phyloP scores from a whole-genome alignment of 64 coral and sea anemone genomes.

The Dendrophyllia cribrosa region DNA sequence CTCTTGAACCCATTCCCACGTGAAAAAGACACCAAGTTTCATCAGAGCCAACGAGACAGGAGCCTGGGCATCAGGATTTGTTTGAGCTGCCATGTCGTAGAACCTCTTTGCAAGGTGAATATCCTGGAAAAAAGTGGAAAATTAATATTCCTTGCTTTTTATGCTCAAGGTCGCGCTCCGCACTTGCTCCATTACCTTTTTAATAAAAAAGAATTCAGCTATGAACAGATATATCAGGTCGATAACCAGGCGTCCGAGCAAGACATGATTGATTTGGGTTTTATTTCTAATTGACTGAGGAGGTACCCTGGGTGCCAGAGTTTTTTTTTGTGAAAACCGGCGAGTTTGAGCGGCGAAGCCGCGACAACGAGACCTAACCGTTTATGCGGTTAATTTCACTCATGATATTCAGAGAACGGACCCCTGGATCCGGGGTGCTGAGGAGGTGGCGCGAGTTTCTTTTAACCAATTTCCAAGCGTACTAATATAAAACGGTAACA shows the following conservation, averaged over 20 bases:
- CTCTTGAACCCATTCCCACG: conserved; percentile 88
- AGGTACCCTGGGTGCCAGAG: too few species aligned
- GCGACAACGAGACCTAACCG: too few species aligned
- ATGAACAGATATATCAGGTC: not conserved
- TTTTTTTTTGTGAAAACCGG: too few species aligned
- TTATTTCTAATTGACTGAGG: not conserved
- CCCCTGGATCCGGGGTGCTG: too few species aligned
- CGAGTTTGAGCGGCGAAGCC: too few species aligned
- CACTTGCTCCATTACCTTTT: not conserved
- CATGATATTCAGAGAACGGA: too few species aligned
- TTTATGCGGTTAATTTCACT: too few species aligned
- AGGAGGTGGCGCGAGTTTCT: too few species aligned
- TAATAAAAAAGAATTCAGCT: too few species aligned
- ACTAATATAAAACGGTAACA: not conserved
- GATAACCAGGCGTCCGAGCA: not conserved
- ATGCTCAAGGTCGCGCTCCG: not conserved
- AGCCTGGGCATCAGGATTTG: conserved; percentile 93
- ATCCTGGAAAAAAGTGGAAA: conserved; percentile 35
- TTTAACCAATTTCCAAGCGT: not conserved
- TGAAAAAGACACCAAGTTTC: conserved; percentile 87
- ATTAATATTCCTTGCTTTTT: not conserved
- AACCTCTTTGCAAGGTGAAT: conserved; percentile 97
- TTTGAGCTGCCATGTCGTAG: conserved; percentile 99
- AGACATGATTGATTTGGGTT: not conserved
- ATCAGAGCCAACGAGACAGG: conserved; percentile 92